Evolutionary conservation across 2,113 vertebrate genomes (phyloP).

Genomic region (Capra hircus): DNA sequence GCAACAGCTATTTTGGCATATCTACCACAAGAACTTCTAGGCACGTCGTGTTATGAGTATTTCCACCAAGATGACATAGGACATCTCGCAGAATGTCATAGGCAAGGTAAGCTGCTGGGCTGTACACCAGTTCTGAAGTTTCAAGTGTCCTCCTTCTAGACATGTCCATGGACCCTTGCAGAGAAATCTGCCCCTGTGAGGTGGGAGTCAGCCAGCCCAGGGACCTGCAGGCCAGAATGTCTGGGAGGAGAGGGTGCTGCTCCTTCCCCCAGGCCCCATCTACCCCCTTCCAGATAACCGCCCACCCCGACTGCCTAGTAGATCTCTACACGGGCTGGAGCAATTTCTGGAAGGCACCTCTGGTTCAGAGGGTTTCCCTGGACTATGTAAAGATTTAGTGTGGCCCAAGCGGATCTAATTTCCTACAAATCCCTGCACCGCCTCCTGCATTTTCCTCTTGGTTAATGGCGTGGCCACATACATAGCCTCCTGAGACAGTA

Average conservation of each 20-base stretch:
- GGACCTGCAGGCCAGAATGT: neutral
- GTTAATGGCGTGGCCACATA: fast-evolving
- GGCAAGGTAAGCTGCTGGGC: conserved; percentile 88
- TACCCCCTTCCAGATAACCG: neutral
- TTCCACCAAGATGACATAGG: conserved; percentile 98
- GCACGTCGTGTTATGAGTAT: conserved; percentile 98
- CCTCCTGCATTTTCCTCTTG: neutral
- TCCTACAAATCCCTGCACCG: neutral
- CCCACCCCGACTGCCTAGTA: neutral
- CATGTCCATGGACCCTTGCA: neutral
- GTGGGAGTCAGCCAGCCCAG: neutral
- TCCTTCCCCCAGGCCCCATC: neutral
- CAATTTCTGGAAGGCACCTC: neutral
- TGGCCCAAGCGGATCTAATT: neutral
- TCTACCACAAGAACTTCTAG: conserved; percentile 97
- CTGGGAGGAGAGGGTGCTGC: neutral
- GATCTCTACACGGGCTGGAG: neutral
- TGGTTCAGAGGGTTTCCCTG: neutral
- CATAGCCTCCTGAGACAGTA: neutral
- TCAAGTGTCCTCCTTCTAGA: neutral
- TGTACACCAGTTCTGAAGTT: neutral
- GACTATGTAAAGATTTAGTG: neutral
- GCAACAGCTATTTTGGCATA: conserved; percentile 98
- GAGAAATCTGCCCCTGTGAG: neutral
- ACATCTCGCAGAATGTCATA: conserved; percentile 96